Conservation (phyloP, 1,140 invertebrate species). For the Pseudomyrmex cubaensis region DNA sequence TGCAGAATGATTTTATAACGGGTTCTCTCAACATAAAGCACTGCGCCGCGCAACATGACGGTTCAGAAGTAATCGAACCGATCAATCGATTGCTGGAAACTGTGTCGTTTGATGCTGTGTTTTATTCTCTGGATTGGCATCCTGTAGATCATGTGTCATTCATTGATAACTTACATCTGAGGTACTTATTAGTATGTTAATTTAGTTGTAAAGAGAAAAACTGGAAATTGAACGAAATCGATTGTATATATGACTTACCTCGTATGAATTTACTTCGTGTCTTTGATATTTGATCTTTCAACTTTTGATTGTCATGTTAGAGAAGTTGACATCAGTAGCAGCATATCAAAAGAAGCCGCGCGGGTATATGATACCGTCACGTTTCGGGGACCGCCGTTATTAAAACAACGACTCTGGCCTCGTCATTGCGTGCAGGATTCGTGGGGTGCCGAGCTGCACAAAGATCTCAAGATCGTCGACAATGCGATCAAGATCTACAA, state of each 20-base stretch:
- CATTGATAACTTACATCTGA: slow-evolving; percentile 93
- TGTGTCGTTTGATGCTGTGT: slow-evolving; percentile 95
- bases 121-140: slow-evolving; percentile 99
- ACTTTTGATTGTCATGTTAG: slow-evolving; percentile 60
- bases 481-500: slow-evolving; percentile 95
- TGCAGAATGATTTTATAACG: slow-evolving; percentile 99
- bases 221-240: background rate
- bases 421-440: slow-evolving; percentile 97
- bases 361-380: slow-evolving; percentile 95
- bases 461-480: slow-evolving; percentile 93
- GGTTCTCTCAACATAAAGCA: slow-evolving; percentile 97
- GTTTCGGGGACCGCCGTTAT: slow-evolving; percentile 93
- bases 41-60: slow-evolving; percentile 96
- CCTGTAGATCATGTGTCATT: slow-evolving; percentile 98
- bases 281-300: no score
- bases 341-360: slow-evolving; percentile 88
- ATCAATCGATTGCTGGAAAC: slow-evolving; percentile 95
- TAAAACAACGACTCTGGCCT: slow-evolving; percentile 96
- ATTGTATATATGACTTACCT: no score
- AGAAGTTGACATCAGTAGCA: slow-evolving; percentile 80
- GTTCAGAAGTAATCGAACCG: slow-evolving; percentile 94
- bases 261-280: no score
- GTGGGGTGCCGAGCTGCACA: slow-evolving; percentile 97
- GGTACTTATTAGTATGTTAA: slow-evolving; percentile 71
- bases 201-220: no score